Evolutionary conservation across 2,113 vertebrate species (phyloP).

Genomic region (Gnathonemus echidnorhynchus): DNA sequence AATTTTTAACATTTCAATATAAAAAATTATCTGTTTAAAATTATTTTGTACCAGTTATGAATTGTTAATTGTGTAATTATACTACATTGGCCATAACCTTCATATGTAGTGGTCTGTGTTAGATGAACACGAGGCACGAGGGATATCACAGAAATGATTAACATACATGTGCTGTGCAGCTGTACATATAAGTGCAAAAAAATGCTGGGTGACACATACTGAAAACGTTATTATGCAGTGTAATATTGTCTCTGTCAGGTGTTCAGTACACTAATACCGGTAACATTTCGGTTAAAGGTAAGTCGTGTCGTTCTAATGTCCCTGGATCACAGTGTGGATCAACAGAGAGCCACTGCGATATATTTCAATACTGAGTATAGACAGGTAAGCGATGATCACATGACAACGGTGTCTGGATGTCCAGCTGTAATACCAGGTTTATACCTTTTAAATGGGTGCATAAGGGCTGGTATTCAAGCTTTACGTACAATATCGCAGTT

Average conservation of each 20-base stretch:
- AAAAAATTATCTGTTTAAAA: neutral
- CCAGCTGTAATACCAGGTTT: neutral
- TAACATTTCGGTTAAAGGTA: neutral
- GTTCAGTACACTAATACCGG: neutral
- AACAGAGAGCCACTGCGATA: neutral
- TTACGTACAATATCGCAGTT: neutral
- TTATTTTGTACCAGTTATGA: neutral
- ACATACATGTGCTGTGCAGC: conserved; percentile 16
- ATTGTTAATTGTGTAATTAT: neutral
- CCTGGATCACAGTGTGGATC: neutral
- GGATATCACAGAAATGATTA: conserved; percentile 16
- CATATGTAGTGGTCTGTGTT: neutral
- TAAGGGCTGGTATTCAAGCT: neutral
- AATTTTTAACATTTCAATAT: conserved; percentile 7
- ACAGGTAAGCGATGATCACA: neutral
- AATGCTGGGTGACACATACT: neutral
- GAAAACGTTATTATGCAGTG: neutral
- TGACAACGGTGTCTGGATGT: neutral
- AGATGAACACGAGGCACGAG: conserved; percentile 29
- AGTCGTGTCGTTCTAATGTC: neutral
- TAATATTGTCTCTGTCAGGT: neutral
- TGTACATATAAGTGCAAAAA: conserved; percentile 8
- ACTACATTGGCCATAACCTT: neutral
- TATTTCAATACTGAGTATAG: neutral
- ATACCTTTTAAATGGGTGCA: neutral